Base-by-base conservation (phyloP, 2,113 vertebrate species). In the Gambusia affinis region DNA sequence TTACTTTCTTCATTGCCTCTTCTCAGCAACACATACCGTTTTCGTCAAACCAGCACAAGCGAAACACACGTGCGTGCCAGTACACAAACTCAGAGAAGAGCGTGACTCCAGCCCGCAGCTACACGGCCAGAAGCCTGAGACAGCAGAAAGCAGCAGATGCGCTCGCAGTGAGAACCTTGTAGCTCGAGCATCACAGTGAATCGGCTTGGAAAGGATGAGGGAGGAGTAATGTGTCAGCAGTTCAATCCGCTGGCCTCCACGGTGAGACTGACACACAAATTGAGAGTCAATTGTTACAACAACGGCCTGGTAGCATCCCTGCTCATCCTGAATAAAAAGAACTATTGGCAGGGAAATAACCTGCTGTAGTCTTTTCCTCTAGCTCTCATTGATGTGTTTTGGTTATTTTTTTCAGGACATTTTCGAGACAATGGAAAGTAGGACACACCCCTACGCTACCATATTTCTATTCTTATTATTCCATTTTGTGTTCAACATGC, bases 331-430 rank as follows among this genome's bases (percentile, higher is more conserved):
- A 85, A 91, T 83, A 88, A 89, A 92, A 83, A 67, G 68, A 66
- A 81, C 88, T 87, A 89, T 91, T 86, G 78, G 57, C 60, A 69
- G 72, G 72, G 82, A 89, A 87, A 87, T 78, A 87, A 85, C 86
- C 79, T 85, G 80, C 83, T 67, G 77, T 80, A 64, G 62, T 39
- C 39, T 62, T 61, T 68, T 72, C 54, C 67, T 47, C 4, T 5
- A 44, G 42, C 42, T 44, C 44, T 47, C 15, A 15, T 47, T 47
- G 15, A 47, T 47, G 44, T 15, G 3, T 47, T 47, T 47, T 47
- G 12, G 39, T 14, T 42, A 4, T 47, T 19, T 19, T 44, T 47
- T 44, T 3, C 4, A 44, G 4, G 12, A 44, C 12, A 42, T 42
- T 44, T 47, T 47, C 44, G 19, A 47, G 44, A 19, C 44, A 17